Evolutionary conservation across 2,888 invertebrate genomes (phyloP).

Genomic region (Maniola hyperantus): DNA sequence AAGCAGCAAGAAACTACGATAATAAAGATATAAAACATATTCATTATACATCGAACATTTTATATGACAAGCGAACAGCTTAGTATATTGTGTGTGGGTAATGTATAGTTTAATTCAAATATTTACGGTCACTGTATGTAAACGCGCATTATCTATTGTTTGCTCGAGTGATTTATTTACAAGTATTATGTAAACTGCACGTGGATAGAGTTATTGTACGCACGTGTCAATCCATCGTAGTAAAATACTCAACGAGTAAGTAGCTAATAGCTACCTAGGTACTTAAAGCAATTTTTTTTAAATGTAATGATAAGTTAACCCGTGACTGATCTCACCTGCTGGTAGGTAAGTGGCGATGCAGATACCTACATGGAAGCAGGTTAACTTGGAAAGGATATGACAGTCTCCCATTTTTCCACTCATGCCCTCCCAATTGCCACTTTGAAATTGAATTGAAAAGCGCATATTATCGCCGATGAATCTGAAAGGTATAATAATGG

Average conservation of each 20-base stretch:
- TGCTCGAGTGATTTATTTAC: conserved; percentile 37
- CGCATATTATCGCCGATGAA: too few relatives aligned
- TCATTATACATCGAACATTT: conserved; percentile 35
- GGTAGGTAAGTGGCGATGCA: too few relatives aligned
- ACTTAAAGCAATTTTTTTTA: too few relatives aligned
- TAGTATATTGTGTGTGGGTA: conserved; percentile 19
- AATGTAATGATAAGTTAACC: too few relatives aligned
- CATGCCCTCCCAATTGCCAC: too few relatives aligned
- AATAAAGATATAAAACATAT: conserved; percentile 20
- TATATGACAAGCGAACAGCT: conserved; percentile 16
- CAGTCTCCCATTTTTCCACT: too few relatives aligned
- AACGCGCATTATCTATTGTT: conserved; percentile 22
- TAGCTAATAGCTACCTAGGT: too few relatives aligned
- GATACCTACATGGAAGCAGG: too few relatives aligned
- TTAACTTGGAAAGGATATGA: too few relatives aligned
- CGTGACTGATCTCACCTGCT: background rate
- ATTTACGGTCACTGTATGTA: conserved; percentile 13
- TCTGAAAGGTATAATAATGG: too few relatives aligned
- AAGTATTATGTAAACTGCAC: conserved; percentile 41
- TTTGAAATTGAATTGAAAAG: too few relatives aligned
- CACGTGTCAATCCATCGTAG: conserved; percentile 18
- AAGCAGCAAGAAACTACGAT: background rate
- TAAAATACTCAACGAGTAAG: conserved; percentile 15
- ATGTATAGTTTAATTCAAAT: conserved; percentile 27
- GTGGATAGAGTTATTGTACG: conserved; percentile 44